phyloP scores from a whole-genome alignment of 2,113 vertebrate genomes.

The Ramphastos sulfuratus region DNA sequence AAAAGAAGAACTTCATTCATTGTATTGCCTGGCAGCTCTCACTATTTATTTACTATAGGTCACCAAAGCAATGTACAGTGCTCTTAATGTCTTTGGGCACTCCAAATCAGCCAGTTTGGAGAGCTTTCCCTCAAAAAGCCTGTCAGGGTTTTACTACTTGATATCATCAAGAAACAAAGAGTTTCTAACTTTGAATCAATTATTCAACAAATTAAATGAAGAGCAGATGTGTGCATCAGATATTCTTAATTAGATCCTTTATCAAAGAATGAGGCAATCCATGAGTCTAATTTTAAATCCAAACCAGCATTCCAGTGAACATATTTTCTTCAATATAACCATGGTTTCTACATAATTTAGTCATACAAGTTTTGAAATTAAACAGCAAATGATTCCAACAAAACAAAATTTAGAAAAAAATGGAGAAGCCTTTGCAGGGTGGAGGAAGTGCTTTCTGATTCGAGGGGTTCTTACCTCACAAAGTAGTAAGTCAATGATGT shows the following conservation, averaged over 20 bases:
- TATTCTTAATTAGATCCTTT: not conserved
- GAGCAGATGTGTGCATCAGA: not conserved
- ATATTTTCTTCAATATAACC: not conserved
- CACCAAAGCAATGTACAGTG: not conserved
- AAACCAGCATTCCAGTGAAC: not conserved
- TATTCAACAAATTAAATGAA: slow-evolving; percentile 3
- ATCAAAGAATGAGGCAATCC: not conserved
- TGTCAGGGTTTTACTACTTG: not conserved
- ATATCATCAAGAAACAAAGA: not conserved
- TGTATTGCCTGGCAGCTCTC: not conserved
- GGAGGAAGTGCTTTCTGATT: not conserved
- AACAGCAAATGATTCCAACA: not conserved
- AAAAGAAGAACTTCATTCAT: not conserved
- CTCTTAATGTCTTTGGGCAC: not conserved
- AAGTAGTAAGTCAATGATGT: slow-evolving; percentile 98
- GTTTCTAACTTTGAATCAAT: not conserved
- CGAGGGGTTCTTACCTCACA: slow-evolving; percentile 84
- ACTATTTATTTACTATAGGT: not conserved
- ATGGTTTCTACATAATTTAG: not conserved
- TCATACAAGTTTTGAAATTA: not conserved
- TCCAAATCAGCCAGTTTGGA: not conserved
- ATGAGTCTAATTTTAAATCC: not conserved
- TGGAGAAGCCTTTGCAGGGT: not conserved
- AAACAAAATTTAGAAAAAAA: not conserved
- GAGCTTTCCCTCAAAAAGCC: not conserved